Evolutionary conservation across 2,888 invertebrate species (phyloP), one percentile per base, ranked within the genome.

Genomic region (Octonoba sinensis): DNA sequence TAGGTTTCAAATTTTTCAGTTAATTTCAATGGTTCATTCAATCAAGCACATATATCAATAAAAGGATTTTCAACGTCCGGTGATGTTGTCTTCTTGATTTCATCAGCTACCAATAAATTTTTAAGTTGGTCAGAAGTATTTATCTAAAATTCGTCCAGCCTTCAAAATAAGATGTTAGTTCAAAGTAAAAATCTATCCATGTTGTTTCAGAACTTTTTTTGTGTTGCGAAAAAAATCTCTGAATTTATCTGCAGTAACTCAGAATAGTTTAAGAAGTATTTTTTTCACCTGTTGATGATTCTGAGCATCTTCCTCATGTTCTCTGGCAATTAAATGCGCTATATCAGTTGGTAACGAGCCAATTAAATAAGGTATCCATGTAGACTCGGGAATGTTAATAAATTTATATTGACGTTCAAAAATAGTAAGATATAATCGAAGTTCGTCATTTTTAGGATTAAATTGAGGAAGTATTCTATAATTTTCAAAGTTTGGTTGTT

Each of bases 151-250:
- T 57, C 57, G 57, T n/a, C 22, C 70, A 44, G 44, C 57, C 59
- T 44, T 57, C n/a, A 57, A 70, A 59, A n/a, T 70, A 46, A n/a
- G n/a, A n/a, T n/a, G 13, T n/a, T 70, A 57, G 11, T n/a, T 70
- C 47, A 46, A 59, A 15, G 20, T 49, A 59, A 36, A 59, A 44
- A 57, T 70, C 16, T 70, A 57, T 70, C 70, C 24, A n/a, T 13
- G 46, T 11, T 0, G 20, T n/a, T n/a, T 3, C n/a, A 12, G 4
- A 6, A 8, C 47, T 15, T 57, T 46, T 47, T 22, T 70, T 44
- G 20, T 70, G 70, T 44, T 46, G 20, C 46, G 20, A 1, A 22
- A 70, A 70, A n/a, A 22, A 70, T 44, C 36, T 57, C 46, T 70
- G 16, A 59, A 54, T 47, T 70, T 59, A 46, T 57, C 44, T 46